These are phyloP conservation scores for Parasteatoda tepidariorum DNA, from an alignment of 1,140 invertebrate species.

Conservation along the genomic window DNA sequence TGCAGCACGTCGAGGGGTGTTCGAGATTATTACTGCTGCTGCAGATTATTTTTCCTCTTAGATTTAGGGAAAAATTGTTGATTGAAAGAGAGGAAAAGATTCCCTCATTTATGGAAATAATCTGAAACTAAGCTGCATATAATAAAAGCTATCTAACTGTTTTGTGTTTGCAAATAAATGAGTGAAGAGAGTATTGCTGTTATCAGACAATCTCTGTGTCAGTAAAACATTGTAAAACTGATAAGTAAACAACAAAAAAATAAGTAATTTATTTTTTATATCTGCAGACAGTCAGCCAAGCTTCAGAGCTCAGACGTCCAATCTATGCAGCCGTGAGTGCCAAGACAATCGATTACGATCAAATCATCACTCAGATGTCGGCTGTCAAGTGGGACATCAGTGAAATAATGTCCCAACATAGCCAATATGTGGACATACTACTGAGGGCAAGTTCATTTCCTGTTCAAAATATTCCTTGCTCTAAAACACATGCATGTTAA, in stretches of 20 bases:
- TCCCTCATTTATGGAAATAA: too few relatives aligned
- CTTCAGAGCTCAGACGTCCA: conserved; percentile 67
- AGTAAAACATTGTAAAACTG: too few relatives aligned
- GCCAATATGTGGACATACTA: conserved; percentile 79
- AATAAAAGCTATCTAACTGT: too few relatives aligned
- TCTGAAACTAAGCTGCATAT: too few relatives aligned
- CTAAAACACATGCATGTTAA: background rate
- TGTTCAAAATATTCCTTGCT: background rate
- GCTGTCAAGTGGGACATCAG: conserved; percentile 93
- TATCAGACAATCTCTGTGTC: too few relatives aligned
- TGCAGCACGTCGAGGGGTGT: too few relatives aligned
- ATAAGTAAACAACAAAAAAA: background rate
- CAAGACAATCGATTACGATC: conserved; percentile 82
- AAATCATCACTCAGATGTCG: conserved; percentile 82
- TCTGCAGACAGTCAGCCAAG: conserved; percentile 42
- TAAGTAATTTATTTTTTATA: background rate
- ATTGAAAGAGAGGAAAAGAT: too few relatives aligned
- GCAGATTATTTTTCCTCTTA: too few relatives aligned
- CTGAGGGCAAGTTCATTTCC: conserved; percentile 68
- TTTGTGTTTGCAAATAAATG: too few relatives aligned
- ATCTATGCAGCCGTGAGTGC: conserved; percentile 87
- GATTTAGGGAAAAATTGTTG: too few relatives aligned
- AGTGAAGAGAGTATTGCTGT: too few relatives aligned
- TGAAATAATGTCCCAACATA: conserved; percentile 96
- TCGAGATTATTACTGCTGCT: too few relatives aligned